Percentiles rank a stretch among this genome's conserved stretches.
phyloP scores from a whole-genome alignment of 2,113 vertebrate genomes.

The Notarius quadriscutis region DNA sequence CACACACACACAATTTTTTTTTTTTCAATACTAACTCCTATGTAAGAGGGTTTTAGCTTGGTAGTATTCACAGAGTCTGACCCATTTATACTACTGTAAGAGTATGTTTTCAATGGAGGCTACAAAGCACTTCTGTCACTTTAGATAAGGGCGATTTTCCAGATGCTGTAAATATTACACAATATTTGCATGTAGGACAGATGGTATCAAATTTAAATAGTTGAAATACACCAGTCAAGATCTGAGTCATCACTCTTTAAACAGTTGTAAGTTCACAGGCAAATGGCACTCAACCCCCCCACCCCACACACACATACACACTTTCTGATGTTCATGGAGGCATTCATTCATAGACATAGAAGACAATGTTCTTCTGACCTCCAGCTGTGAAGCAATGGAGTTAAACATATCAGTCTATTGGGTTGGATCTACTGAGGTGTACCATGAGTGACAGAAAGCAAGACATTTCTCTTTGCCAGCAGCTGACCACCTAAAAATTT shows the following conservation, averaged over 20 bases:
- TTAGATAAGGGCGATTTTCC: neutral
- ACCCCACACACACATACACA: neutral
- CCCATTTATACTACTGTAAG: neutral
- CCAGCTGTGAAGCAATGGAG: conserved; percentile 43
- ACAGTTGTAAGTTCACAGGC: neutral
- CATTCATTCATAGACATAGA: neutral
- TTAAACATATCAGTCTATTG: conserved; percentile 38
- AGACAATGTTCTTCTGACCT: conserved; percentile 18
- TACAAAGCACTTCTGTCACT: neutral
- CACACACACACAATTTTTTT: no score
- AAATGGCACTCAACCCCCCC: neutral
- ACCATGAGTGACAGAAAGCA: conserved; percentile 24
- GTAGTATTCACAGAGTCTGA: neutral
- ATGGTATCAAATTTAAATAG: neutral
- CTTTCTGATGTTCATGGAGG: neutral
- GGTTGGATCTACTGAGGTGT: conserved; percentile 14
- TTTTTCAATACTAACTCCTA: neutral
- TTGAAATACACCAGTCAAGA: neutral
- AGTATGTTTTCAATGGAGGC: neutral
- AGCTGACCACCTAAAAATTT: conserved; percentile 23
- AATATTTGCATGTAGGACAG: neutral
- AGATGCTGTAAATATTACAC: neutral
- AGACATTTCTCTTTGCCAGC: conserved; percentile 7
- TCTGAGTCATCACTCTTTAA: conserved; percentile 13
- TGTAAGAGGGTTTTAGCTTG: neutral